Base-by-base conservation (phyloP, 2,113 vertebrate species). In the Chamaetylas fuelleborni region DNA sequence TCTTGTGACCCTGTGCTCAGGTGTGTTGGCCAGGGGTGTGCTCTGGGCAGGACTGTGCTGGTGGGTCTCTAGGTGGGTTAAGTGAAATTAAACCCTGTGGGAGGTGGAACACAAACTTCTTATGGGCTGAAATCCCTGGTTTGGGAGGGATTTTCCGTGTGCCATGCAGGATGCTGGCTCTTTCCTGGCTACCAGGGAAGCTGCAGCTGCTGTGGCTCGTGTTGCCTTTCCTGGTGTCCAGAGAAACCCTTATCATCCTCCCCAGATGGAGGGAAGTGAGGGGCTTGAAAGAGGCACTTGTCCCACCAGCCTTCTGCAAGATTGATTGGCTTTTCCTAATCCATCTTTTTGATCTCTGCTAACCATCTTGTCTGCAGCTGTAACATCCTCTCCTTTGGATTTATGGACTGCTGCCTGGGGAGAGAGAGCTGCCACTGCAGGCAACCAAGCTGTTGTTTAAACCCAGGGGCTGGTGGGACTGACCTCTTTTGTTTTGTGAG, bases 351-450 rank as follows among this genome's bases (percentile, higher is more conserved):
- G 93, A 95, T 96, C 90, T 91, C 74, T 94, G 93, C 92, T 94
- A 85, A 94, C 93, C 95, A 96, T 95, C 93, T 96, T 95, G 94
- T 92, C 91, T 91, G 81, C 87, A 95, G 95, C 95, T 97, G 96
- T 79, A 95, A 88, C 92, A 95, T 93, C 92, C 92, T 95, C 86
- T 95, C 36, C 62, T 80, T 45, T 69, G 90, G 86, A 93, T 97
- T 95, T 96, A 93, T 93, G 82, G 90, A 89, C 78, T 51, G 14
- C 66, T 93, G 93, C 94, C 90, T 94, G 90, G 53, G 90, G 90
- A 90, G 88, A 93, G 73, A 57, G 81, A 65, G 54, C 82, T 78
- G 86, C 84, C 66, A 26, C 70, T 79, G 6, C 81, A 60, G 81
- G 72, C 92, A 88, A 13, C 81, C 50, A 34, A 66, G 92, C 92